Percentiles rank a stretch among this genome's conserved stretches.
Conservation (phyloP, 2,113 vertebrate genomes). For the Podarcis cretensis region DNA sequence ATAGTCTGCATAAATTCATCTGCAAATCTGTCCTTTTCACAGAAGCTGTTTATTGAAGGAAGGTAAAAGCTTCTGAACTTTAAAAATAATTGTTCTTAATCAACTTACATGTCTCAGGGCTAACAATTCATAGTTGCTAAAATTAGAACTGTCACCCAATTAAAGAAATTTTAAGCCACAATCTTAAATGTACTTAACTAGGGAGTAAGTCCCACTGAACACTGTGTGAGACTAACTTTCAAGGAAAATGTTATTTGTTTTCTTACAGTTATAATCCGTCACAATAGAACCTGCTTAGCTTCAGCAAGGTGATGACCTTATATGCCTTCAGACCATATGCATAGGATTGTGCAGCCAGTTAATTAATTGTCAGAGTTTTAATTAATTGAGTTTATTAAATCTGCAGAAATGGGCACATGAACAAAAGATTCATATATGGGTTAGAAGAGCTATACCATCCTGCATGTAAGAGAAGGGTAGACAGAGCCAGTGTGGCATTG, state of each 20-base stretch:
- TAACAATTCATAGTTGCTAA: neutral
- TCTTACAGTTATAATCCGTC: no score
- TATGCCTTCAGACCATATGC: neutral
- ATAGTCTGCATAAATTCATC: neutral
- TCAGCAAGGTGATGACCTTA: no score
- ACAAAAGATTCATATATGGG: neutral
- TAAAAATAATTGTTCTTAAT: slow-evolving; percentile 22
- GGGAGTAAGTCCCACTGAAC: neutral
- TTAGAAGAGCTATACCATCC: neutral
- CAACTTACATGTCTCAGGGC: neutral
- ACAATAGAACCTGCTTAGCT: no score
- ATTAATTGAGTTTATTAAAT: neutral
- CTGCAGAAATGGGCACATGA: neutral
- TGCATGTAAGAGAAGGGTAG: neutral
- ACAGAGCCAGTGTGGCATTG: no score
- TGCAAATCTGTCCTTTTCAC: slow-evolving; percentile 1
- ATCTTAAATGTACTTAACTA: neutral
- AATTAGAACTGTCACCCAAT: neutral
- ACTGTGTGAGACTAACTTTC: neutral
- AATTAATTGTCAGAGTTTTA: neutral
- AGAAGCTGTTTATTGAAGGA: neutral
- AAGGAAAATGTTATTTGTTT: no score
- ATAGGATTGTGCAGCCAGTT: neutral
- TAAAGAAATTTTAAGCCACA: neutral
- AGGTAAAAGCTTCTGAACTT: slow-evolving; percentile 19